Conservation (phyloP, 2,888 invertebrate genomes). For the Mycogona germanica region DNA sequence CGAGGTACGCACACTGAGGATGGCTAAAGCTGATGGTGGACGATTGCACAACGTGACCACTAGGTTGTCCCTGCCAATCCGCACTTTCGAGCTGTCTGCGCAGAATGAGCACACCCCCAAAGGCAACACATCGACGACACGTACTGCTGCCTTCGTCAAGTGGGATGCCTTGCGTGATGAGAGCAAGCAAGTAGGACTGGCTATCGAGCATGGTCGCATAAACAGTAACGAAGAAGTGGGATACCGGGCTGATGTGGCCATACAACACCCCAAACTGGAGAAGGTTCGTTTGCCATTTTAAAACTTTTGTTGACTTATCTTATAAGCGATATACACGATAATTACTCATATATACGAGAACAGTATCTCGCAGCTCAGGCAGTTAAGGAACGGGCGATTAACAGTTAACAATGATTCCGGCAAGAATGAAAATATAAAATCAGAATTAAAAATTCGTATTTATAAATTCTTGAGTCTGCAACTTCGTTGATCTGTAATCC, state of each 20-base stretch:
- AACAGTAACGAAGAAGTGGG: slow-evolving; percentile 17
- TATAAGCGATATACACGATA: too few relatives aligned
- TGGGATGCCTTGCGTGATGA: slow-evolving; percentile 28
- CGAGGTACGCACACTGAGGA: slow-evolving; percentile 18
- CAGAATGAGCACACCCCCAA: slow-evolving; percentile 18
- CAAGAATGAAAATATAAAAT: too few relatives aligned
- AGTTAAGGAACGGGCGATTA: too few relatives aligned
- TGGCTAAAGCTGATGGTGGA: slow-evolving; percentile 9
- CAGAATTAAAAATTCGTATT: too few relatives aligned
- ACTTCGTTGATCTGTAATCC: too few relatives aligned
- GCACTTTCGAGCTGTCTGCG: slow-evolving; percentile 25
- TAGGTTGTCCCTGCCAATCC: slow-evolving; percentile 25
- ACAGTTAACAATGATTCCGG: too few relatives aligned
- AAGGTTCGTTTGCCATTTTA: too few relatives aligned
- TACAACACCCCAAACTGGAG: not conserved
- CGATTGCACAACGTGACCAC: slow-evolving; percentile 20
- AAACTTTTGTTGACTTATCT: too few relatives aligned
- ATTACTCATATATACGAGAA: too few relatives aligned
- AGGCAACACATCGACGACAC: slow-evolving; percentile 1
- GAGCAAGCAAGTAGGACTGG: slow-evolving; percentile 25
- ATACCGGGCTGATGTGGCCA: not conserved
- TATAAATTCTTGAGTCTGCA: too few relatives aligned
- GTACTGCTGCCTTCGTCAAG: slow-evolving; percentile 22
- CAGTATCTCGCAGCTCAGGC: too few relatives aligned
- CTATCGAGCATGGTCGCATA: slow-evolving; percentile 18